Conservation (phyloP, 2,888 invertebrate genomes). For the Amphimallon solstitiale region DNA sequence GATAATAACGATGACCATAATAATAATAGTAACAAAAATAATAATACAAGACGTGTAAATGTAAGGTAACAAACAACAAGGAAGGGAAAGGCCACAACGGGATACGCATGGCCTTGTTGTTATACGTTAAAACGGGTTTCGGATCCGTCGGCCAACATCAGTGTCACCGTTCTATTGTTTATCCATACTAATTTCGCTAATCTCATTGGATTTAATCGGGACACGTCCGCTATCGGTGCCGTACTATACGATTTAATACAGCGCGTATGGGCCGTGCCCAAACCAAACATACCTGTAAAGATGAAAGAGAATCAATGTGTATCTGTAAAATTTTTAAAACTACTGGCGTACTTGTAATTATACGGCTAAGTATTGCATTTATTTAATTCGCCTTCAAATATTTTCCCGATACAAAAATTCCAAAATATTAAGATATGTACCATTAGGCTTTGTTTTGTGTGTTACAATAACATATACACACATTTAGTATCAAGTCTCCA, state of each 20-base stretch:
- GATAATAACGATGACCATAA: not conserved
- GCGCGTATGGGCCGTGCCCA: constrained; percentile 96
- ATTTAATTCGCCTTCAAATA: no score
- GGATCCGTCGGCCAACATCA: constrained; percentile 95
- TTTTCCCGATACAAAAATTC: no score
- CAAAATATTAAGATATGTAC: no score
- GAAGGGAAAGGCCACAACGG: constrained; percentile 55
- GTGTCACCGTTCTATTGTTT: constrained; percentile 89
- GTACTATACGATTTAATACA: constrained; percentile 96
- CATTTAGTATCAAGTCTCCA: no score
- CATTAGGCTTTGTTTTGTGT: no score
- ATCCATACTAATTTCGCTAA: constrained; percentile 96
- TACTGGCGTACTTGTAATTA: not conserved
- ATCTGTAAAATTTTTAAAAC: constrained; percentile 8
- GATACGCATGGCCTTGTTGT: constrained; percentile 45
- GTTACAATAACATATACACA: no score
- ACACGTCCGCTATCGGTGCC: constrained; percentile 89
- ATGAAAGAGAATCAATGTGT: constrained; percentile 36
- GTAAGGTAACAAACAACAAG: constrained; percentile 51
- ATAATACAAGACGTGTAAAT: constrained; percentile 40
- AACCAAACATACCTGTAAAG: constrained; percentile 86
- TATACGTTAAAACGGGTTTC: constrained; percentile 87
- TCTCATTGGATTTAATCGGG: constrained; percentile 86
- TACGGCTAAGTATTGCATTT: no score
- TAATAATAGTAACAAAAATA: not conserved